Conservation (phyloP, 2,113 vertebrate genomes). For the Orthonyx spaldingii region DNA sequence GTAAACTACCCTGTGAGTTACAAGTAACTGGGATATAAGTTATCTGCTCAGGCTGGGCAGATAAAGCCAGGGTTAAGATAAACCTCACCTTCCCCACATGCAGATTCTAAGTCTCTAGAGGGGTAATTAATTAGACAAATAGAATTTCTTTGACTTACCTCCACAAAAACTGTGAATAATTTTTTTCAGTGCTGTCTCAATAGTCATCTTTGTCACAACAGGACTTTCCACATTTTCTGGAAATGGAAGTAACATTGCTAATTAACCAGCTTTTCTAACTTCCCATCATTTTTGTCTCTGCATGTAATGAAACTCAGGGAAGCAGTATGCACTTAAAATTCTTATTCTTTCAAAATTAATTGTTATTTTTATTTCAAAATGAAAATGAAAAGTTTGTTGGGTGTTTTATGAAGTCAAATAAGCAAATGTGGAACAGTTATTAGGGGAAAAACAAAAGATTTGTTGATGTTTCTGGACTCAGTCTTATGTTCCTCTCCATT, state of each 20-base stretch:
- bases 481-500: background rate
- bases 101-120: background rate
- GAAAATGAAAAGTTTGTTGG: background rate
- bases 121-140: background rate
- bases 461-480: background rate
- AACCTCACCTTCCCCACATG: background rate
- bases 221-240: background rate
- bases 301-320: background rate
- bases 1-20: background rate
- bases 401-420: background rate
- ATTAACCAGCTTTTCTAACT: background rate
- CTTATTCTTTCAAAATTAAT: background rate
- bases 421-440: background rate
- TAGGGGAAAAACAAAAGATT: accelerated
- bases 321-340: background rate
- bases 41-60: background rate
- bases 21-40: background rate
- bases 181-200: background rate
- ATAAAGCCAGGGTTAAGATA: background rate
- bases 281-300: background rate
- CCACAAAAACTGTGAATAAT: background rate
- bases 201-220: background rate
- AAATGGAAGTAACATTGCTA: background rate
- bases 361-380: background rate
- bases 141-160: background rate